A percentile compares a stretch with the other conserved stretches of the same genome.
Conservation (phyloP, 2,888 invertebrate species). For the Sarcophaga rosellei region DNA sequence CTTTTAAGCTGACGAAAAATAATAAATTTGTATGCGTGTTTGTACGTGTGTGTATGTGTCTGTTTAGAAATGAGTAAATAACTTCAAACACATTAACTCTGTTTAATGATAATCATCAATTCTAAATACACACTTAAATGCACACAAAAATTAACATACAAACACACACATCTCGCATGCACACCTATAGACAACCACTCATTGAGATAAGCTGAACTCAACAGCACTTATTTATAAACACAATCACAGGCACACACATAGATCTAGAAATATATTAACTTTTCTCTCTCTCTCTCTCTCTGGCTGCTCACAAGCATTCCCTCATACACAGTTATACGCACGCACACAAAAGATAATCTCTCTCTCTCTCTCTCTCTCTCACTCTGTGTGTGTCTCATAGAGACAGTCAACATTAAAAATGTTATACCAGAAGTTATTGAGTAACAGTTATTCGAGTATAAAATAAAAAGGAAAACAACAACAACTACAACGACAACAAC, state of each 20-base stretch:
- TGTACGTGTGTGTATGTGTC: background rate
- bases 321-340: too few relatives aligned
- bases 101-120: conserved; percentile 57
- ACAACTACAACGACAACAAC: background rate
- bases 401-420: background rate
- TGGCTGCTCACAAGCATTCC: too few relatives aligned
- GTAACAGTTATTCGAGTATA: background rate
- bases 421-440: background rate
- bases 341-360: background rate
- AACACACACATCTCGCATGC: background rate
- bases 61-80: conserved; percentile 46
- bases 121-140: conserved; percentile 17
- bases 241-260: background rate
- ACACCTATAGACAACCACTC: background rate
- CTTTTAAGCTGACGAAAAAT: too few relatives aligned
- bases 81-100: conserved; percentile 60
- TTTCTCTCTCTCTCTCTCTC: too few relatives aligned
- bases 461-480: background rate
- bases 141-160: background rate
- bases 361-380: background rate
- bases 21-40: background rate
- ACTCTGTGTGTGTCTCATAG: background rate
- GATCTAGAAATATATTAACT: background rate
- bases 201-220: background rate
- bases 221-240: background rate